Base-by-base conservation (phyloP, 2,113 vertebrate species). In the Elephas maximus region DNA sequence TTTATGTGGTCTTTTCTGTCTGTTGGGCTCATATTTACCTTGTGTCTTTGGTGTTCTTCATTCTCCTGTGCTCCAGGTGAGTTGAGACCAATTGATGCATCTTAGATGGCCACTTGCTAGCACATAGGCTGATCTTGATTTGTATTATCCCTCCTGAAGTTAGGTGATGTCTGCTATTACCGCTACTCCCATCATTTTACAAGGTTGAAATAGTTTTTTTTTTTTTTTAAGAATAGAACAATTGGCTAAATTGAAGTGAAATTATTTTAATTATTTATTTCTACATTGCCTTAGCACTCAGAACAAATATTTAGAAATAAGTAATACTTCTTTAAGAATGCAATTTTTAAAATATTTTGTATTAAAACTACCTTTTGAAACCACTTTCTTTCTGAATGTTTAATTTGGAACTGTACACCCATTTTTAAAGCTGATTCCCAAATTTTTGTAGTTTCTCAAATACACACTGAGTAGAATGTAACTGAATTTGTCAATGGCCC, bases 391-490 rank as follows among this genome's bases (percentile, higher is more conserved):
- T 86, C 9, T 60, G 41, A 73, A 37, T 65, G 14, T 86, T 88
- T 86, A 67, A 65, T 69, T 93, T 15, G 14, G 30, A 93, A 57
- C 33, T 14, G 48, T 4, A 0, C 48, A 30, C 81, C 18, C 77
- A 2, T 73, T 86, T 89, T 83, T 24, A 74, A 62, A 93, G 9
- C 3, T 63, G 8, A 77, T 37, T 87, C 3, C 17, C 26, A 78
- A n/a, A 9, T 45, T 96, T 90, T 62, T 69, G 14, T 62, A 79
- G 26, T 5, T 84, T 94, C 57, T 85, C 67, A 92, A 93, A 77
- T 77, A 74, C 15, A 94, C 20, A 62, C 28, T 33, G 23, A 51
- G 33, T 62, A 92, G 41, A 83, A 8, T 79, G 8, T 60, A 74
- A 88, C 14, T 91, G 24, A 24, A 53, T 83, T 90, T 90, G 7